Percentiles rank a stretch among this genome's conserved stretches.
Conservation (phyloP, 2,797 vertebrate species). For the Falco peregrinus region DNA sequence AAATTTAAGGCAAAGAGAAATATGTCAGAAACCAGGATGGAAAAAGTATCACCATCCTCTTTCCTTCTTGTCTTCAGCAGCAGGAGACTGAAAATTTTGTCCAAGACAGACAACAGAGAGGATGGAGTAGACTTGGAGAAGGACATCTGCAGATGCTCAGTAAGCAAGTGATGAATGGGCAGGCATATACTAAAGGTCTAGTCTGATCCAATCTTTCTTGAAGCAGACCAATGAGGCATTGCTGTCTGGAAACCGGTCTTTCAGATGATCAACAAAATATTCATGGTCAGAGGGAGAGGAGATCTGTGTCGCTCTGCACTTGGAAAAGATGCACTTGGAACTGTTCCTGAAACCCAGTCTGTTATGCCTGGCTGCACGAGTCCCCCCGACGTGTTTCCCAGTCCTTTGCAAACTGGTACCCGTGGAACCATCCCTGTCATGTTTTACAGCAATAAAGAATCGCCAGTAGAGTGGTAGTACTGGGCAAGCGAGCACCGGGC, state of each 20-base stretch:
- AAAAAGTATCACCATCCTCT: background rate
- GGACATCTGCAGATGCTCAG: fast-evolving
- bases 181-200: background rate
- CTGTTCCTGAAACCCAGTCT: background rate
- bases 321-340: background rate
- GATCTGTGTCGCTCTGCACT: background rate
- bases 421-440: constrained; percentile 47
- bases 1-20: background rate
- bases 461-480: constrained; percentile 21
- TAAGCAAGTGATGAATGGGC: background rate
- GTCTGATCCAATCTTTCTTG: background rate
- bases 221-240: background rate
- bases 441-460: constrained; percentile 70
- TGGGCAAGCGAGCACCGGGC: constrained; percentile 21
- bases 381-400: background rate
- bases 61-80: background rate
- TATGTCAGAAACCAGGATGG: background rate
- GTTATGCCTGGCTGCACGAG: background rate
- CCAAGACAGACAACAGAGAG: background rate
- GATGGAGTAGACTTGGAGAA: background rate
- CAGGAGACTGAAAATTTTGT: background rate
- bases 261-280: background rate
- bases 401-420: constrained; percentile 53
- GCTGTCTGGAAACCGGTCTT: background rate
- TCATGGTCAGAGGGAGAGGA: background rate